A percentile compares a stretch with the other conserved stretches of the same genome.
These are phyloP conservation scores for Epizoanthus ramosus DNA, from an alignment of 92 coral and sea anemone genomes.

Conservation along the genomic window DNA sequence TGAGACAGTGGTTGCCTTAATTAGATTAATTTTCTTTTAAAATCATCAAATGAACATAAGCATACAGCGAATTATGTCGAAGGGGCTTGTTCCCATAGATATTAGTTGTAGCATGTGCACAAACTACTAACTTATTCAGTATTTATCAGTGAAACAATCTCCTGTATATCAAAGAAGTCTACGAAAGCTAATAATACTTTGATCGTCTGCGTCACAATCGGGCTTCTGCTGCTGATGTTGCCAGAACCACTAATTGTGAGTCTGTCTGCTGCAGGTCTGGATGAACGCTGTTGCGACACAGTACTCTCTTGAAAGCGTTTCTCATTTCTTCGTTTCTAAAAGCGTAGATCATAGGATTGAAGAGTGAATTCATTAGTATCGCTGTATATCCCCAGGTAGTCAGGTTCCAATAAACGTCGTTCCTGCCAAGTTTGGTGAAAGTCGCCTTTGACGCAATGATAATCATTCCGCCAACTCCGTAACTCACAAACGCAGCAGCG, in stretches of 20 bases:
- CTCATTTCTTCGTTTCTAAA: constrained; percentile 9
- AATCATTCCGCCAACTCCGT: not conserved
- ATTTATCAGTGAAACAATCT: too few relatives aligned
- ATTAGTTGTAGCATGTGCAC: too few relatives aligned
- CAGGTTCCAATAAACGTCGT: not conserved
- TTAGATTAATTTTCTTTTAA: too few relatives aligned
- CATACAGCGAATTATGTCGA: too few relatives aligned
- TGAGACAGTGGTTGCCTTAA: too few relatives aligned
- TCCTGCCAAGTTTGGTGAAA: not conserved
- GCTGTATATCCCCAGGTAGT: constrained; percentile 2
- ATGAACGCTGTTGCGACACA: not conserved
- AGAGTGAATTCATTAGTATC: constrained; percentile 2
- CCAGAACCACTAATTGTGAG: not conserved
- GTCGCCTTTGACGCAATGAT: not conserved
- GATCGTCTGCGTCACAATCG: too few relatives aligned
- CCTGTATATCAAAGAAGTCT: too few relatives aligned
- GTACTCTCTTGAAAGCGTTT: not conserved
- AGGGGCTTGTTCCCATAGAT: too few relatives aligned
- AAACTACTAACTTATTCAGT: too few relatives aligned
- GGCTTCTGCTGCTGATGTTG: too few relatives aligned
- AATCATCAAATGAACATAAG: too few relatives aligned
- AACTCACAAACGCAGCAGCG: not conserved
- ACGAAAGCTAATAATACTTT: too few relatives aligned
- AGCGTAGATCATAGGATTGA: constrained; percentile 13
- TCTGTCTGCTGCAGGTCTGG: not conserved